phyloP scores from a whole-genome alignment of 2,888 invertebrate genomes.

The Chrysomela aeneicollis region DNA sequence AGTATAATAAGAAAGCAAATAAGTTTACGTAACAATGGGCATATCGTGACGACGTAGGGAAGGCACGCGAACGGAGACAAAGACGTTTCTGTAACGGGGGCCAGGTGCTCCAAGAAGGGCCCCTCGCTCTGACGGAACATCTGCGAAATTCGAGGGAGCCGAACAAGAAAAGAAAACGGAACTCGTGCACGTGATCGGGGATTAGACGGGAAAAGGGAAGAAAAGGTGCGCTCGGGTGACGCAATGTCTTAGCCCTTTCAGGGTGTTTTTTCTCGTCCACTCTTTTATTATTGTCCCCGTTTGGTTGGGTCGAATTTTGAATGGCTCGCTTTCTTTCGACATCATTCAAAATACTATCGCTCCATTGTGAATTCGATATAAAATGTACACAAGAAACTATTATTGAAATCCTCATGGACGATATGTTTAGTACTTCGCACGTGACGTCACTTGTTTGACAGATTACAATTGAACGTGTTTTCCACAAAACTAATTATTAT shows the following conservation, averaged over 20 bases:
- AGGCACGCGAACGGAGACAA: conserved; percentile 27
- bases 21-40: conserved; percentile 12
- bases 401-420: too few relatives aligned
- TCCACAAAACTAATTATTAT: too few relatives aligned
- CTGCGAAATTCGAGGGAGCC: conserved; percentile 19
- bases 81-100: conserved; percentile 24
- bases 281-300: not conserved
- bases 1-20: not conserved
- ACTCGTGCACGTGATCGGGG: conserved; percentile 8
- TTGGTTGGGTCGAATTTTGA: not conserved
- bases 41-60: conserved; percentile 9
- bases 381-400: too few relatives aligned
- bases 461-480: too few relatives aligned
- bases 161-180: conserved; percentile 14
- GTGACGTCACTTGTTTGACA: too few relatives aligned
- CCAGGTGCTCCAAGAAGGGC: conserved; percentile 17
- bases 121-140: conserved; percentile 12
- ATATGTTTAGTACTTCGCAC: too few relatives aligned
- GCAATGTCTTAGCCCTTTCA: conserved; percentile 3
- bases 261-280: not conserved
- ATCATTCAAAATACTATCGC: too few relatives aligned
- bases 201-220: not conserved
- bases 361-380: too few relatives aligned
- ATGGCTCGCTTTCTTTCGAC: not conserved
- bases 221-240: not conserved